Evolutionary conservation across 2,113 vertebrate species (phyloP).

Genomic region (Pavo muticus): DNA sequence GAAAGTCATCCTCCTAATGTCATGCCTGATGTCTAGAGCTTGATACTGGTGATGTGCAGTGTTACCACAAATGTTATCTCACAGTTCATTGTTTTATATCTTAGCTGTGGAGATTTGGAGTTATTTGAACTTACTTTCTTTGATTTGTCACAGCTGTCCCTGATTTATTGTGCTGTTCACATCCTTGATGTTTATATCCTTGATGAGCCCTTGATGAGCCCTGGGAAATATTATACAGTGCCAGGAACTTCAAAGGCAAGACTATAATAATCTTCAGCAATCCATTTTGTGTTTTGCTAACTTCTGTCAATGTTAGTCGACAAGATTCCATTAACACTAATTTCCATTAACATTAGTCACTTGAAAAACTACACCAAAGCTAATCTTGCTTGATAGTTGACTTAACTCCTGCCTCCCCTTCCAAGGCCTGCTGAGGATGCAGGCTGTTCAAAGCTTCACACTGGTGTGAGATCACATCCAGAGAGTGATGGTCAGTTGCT

Average conservation of each 20-base stretch:
- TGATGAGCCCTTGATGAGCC: background rate
- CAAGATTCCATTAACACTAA: background rate
- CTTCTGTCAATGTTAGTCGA: background rate
- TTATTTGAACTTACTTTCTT: conserved; percentile 13
- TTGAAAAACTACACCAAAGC: background rate
- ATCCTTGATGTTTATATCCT: background rate
- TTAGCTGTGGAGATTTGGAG: background rate
- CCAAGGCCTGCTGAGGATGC: background rate
- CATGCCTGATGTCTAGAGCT: background rate
- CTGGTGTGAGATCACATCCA: too few species aligned
- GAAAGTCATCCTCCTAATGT: background rate
- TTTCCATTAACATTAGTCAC: background rate
- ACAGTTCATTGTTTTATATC: background rate
- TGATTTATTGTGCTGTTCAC: conserved; percentile 7
- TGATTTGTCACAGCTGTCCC: conserved; percentile 18
- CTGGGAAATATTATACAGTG: background rate
- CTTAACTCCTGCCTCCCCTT: background rate
- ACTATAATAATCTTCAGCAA: background rate
- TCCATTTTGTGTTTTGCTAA: conserved; percentile 1
- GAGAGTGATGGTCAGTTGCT: too few species aligned
- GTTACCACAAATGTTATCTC: background rate
- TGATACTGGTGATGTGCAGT: background rate
- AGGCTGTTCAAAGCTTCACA: background rate
- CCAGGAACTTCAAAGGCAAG: conserved; percentile 38
- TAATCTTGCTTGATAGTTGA: background rate